Evolutionary conservation across 2,797 vertebrate species (phyloP).

Genomic region (Hipposideros larvatus): DNA sequence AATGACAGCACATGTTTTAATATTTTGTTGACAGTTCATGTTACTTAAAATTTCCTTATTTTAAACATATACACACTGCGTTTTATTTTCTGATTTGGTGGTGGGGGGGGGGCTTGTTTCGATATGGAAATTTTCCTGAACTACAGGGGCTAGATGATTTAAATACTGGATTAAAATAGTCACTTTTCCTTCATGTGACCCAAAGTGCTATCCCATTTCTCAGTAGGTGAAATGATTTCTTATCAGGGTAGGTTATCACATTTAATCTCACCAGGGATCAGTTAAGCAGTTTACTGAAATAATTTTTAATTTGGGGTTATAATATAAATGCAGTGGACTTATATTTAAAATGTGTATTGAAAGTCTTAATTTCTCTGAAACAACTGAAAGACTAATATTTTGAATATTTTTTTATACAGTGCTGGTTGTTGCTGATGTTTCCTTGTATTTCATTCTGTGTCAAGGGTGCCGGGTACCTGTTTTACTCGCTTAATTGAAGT

Average conservation of each 20-base stretch:
- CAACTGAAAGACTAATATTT: constrained; percentile 51
- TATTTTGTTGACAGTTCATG: not conserved
- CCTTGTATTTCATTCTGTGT: constrained; percentile 6
- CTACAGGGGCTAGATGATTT: not conserved
- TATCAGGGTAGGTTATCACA: constrained; percentile 24
- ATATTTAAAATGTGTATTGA: not conserved
- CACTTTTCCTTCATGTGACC: not conserved
- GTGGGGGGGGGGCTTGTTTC: not conserved
- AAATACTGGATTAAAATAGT: constrained; percentile 2
- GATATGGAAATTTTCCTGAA: constrained; percentile 13
- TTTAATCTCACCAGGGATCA: not conserved
- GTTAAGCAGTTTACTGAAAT: not conserved
- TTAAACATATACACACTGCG: not conserved
- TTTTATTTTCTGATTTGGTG: not conserved
- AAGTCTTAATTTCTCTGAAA: constrained; percentile 26
- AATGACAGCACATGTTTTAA: not conserved
- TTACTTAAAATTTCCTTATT: constrained; percentile 23
- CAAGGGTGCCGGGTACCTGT: not conserved
- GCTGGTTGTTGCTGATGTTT: constrained; percentile 7
- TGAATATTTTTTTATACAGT: constrained; percentile 57
- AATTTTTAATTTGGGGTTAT: constrained; percentile 9
- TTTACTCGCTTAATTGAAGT: not conserved
- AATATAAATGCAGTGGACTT: not conserved
- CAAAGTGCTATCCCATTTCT: not conserved
- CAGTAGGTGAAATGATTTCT: constrained; percentile 2